phyloP scores from a whole-genome alignment of 2,888 invertebrate species.

The Arenicola marina region DNA sequence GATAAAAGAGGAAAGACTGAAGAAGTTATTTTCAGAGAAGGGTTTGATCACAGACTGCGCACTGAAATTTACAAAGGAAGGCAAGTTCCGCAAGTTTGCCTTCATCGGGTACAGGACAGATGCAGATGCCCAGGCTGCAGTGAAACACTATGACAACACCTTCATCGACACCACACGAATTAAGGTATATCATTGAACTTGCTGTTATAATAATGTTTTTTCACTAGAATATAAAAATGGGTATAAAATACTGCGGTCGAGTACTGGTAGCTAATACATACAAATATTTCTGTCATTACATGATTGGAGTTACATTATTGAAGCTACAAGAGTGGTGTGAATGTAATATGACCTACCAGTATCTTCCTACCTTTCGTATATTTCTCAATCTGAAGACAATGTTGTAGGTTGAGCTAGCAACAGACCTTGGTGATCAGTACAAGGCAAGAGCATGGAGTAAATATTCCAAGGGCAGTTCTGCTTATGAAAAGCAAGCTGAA shows the following conservation, averaged over 20 bases:
- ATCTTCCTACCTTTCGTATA: no score
- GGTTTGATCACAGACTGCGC: slow-evolving; percentile 89
- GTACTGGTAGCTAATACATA: no score
- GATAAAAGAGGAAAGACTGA: slow-evolving; percentile 60
- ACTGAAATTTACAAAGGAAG: slow-evolving; percentile 88
- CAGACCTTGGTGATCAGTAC: slow-evolving; percentile 61
- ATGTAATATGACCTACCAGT: no score
- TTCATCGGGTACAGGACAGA: slow-evolving; percentile 88
- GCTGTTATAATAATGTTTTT: background rate
- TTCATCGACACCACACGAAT: slow-evolving; percentile 84
- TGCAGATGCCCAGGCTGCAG: slow-evolving; percentile 78
- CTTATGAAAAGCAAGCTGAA: slow-evolving; percentile 62
- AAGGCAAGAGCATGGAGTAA: slow-evolving; percentile 95
- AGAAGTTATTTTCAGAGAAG: slow-evolving; percentile 75
- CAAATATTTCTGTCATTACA: no score
- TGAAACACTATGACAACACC: slow-evolving; percentile 79
- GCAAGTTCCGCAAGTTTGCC: slow-evolving; percentile 89
- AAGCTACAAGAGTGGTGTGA: no score
- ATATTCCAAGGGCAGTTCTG: slow-evolving; percentile 78
- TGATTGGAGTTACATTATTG: no score
- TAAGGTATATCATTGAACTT: slow-evolving; percentile 65
- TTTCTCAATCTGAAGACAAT: no score
- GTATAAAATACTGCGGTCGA: background rate
- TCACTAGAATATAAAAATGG: background rate
- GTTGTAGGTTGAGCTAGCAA: slow-evolving; percentile 62